Evolutionary conservation across 2,797 vertebrate genomes (phyloP).

Genomic region (Sebastiscus albofasciatus): DNA sequence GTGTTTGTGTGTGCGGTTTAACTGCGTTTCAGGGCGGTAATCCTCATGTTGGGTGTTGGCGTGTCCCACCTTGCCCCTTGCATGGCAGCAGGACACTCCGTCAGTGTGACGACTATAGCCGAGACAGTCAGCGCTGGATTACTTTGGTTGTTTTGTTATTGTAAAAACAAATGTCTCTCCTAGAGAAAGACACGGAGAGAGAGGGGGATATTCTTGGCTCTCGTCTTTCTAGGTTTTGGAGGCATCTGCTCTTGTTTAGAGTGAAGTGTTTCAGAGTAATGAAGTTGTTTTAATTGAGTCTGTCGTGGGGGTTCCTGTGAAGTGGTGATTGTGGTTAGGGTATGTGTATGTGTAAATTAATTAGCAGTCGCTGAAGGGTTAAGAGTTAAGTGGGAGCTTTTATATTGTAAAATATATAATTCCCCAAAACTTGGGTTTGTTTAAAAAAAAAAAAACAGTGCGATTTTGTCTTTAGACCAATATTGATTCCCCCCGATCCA

Average conservation of each 20-base stretch:
- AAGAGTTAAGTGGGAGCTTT: slow-evolving; percentile 51
- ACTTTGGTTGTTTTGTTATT: slow-evolving; percentile 10
- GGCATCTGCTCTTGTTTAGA: slow-evolving; percentile 59
- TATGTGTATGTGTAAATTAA: slow-evolving; percentile 56
- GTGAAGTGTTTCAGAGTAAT: slow-evolving; percentile 55
- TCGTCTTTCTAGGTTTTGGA: slow-evolving; percentile 2
- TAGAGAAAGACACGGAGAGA: not conserved
- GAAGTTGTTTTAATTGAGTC: slow-evolving; percentile 63
- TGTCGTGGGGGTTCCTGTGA: slow-evolving; percentile 37
- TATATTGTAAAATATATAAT: slow-evolving; percentile 45
- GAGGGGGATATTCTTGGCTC: not conserved
- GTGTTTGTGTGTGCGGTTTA: slow-evolving; percentile 18
- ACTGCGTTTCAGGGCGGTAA: slow-evolving; percentile 31
- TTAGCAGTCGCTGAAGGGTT: slow-evolving; percentile 44
- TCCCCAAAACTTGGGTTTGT: slow-evolving; percentile 52
- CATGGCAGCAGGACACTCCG: slow-evolving; percentile 16
- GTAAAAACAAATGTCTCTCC: slow-evolving; percentile 1
- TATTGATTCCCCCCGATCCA: slow-evolving; percentile 46
- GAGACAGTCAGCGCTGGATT: not conserved
- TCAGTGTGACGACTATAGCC: slow-evolving; percentile 4
- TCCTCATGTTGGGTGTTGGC: slow-evolving; percentile 25
- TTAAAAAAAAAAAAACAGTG: slow-evolving; percentile 54
- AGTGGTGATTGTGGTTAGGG: slow-evolving; percentile 27
- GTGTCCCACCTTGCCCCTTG: slow-evolving; percentile 41
- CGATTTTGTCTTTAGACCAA: slow-evolving; percentile 35